These are phyloP conservation scores for Psilopsiagon aurifrons DNA, from an alignment of 2,113 vertebrate genomes.

Conservation along the genomic window DNA sequence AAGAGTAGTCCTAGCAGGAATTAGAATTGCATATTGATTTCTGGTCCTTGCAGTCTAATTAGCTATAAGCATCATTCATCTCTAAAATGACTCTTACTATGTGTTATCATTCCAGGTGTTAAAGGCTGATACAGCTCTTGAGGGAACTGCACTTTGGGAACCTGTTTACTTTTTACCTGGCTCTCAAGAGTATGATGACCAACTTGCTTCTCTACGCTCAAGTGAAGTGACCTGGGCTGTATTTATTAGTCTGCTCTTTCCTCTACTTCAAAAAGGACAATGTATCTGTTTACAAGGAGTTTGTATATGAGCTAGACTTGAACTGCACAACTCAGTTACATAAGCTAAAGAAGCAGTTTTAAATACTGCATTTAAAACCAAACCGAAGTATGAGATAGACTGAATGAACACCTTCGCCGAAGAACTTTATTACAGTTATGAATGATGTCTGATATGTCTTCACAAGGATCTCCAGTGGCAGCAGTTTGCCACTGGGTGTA, in stretches of 20 bases:
- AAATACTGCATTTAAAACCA: neutral
- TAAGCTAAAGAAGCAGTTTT: neutral
- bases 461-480: neutral
- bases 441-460: neutral
- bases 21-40: neutral
- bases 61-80: neutral
- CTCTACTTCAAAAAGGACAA: fast-evolving
- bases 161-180: neutral
- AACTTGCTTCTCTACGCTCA: fast-evolving
- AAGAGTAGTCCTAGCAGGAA: neutral
- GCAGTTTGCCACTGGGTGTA: neutral
- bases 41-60: neutral
- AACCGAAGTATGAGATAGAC: neutral
- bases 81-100: neutral
- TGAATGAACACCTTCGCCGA: neutral
- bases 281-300: neutral
- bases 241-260: neutral
- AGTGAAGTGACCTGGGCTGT: neutral
- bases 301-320: neutral
- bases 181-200: neutral
- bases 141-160: neutral
- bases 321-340: neutral
- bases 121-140: neutral
- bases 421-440: neutral
- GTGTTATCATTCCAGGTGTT: neutral